These are phyloP conservation scores for Cynoglossus semilaevis DNA, from an alignment of 2,113 vertebrate genomes.

Conservation along the genomic window DNA sequence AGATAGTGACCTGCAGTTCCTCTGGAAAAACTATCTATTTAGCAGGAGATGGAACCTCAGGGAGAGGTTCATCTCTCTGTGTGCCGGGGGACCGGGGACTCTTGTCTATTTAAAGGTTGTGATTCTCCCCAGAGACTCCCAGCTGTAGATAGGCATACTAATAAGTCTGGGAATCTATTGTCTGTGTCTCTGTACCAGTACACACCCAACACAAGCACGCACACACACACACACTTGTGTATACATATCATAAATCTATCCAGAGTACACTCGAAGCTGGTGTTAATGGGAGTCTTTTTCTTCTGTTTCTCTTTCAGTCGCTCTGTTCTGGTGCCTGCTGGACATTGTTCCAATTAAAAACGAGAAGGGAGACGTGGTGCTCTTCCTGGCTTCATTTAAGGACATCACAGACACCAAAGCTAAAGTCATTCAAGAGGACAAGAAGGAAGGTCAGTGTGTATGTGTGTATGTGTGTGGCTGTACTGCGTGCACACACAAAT, in stretches of 20 bases:
- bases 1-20: slow-evolving; percentile 23
- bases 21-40: slow-evolving; percentile 47
- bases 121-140: slow-evolving; percentile 29
- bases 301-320: slow-evolving; percentile 70
- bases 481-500: background rate
- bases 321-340: slow-evolving; percentile 95
- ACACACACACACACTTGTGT: slow-evolving; percentile 1
- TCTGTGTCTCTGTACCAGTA: slow-evolving; percentile 20
- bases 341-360: slow-evolving; percentile 99
- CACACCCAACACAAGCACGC: background rate
- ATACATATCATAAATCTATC: slow-evolving; percentile 6
- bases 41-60: slow-evolving; percentile 37
- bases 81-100: slow-evolving; percentile 35
- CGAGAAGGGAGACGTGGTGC: slow-evolving; percentile 97
- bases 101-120: slow-evolving; percentile 52
- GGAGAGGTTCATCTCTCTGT: slow-evolving; percentile 35
- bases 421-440: slow-evolving; percentile 89
- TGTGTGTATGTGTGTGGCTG: too few relatives aligned
- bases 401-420: slow-evolving; percentile 94
- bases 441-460: slow-evolving; percentile 87
- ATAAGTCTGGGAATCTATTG: slow-evolving; percentile 32
- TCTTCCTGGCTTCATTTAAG: slow-evolving; percentile 97
- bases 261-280: slow-evolving; percentile 7
- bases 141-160: slow-evolving; percentile 38
- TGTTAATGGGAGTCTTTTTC: slow-evolving; percentile 19